Evolutionary conservation across 2,797 vertebrate species (phyloP).

Genomic region (Sebastes elongatus): DNA sequence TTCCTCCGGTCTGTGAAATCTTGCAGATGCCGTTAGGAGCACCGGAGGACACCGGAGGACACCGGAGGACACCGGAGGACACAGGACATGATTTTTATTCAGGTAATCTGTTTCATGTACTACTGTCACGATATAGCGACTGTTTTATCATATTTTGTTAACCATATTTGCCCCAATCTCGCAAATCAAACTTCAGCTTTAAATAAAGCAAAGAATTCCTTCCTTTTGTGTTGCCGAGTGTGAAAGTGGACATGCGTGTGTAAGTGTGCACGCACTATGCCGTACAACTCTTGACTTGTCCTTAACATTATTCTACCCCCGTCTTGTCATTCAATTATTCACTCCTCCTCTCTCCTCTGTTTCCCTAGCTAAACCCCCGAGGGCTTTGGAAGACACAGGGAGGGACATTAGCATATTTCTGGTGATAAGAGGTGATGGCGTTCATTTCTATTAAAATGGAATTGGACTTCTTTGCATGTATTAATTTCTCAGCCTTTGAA

Average conservation of each 20-base stretch:
- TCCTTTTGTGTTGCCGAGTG: neutral
- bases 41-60: no score
- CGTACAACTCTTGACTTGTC: neutral
- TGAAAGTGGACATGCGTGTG: slow-evolving; percentile 12
- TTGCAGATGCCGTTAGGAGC: no score
- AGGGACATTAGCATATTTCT: slow-evolving; percentile 69
- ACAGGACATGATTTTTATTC: no score
- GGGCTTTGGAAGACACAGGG: slow-evolving; percentile 48
- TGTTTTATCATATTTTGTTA: no score
- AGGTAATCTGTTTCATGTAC: no score
- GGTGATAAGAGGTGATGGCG: slow-evolving; percentile 68
- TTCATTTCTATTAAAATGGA: slow-evolving; percentile 74
- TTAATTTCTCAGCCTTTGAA: slow-evolving; percentile 63
- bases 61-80: no score
- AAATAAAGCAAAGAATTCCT: neutral
- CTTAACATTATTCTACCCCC: slow-evolving; percentile 28
- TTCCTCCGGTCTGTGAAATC: no score
- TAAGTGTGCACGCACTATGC: slow-evolving; percentile 2
- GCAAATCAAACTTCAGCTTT: no score
- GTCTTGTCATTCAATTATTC: slow-evolving; percentile 52
- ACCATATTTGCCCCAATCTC: no score
- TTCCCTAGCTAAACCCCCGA: slow-evolving; percentile 34
- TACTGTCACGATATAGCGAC: no score
- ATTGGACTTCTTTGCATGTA: slow-evolving; percentile 64
- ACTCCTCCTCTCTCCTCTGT: slow-evolving; percentile 1